Percentiles rank a stretch among this genome's conserved stretches.
Evolutionary conservation across 2,113 vertebrate species (phyloP).

Genomic region (Parotia lawesii): DNA sequence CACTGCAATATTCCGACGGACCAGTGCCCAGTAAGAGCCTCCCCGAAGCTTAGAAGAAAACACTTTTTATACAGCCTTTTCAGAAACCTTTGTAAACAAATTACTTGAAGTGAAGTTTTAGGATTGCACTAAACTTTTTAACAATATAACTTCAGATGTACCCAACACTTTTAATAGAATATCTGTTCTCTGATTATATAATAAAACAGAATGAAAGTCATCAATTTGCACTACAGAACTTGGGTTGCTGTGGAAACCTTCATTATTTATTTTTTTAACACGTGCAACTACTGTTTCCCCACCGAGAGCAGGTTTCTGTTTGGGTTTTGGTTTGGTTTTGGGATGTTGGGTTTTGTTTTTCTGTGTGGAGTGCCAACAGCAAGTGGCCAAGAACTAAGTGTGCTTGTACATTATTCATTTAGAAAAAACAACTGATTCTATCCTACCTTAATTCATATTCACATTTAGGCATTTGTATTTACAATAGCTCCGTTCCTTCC

Average conservation of each 20-base stretch:
- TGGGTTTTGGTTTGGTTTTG: background rate
- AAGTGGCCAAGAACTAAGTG: background rate
- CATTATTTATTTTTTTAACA: constrained; percentile 54
- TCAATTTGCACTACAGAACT: constrained; percentile 41
- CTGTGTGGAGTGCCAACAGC: background rate
- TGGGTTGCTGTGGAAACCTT: constrained; percentile 69
- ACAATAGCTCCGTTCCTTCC: constrained; percentile 5
- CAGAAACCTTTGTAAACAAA: background rate
- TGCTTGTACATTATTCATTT: background rate
- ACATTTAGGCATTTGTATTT: constrained; percentile 26
- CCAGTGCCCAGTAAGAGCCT: background rate
- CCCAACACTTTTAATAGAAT: constrained; percentile 35
- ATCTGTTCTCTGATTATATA: constrained; percentile 61
- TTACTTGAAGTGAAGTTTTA: background rate
- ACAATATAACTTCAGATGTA: constrained; percentile 9
- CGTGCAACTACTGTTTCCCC: background rate
- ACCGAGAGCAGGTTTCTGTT: background rate
- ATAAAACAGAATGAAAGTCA: constrained; percentile 56
- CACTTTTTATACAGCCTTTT: background rate
- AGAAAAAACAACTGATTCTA: background rate
- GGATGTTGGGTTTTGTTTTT: background rate
- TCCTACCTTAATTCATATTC: constrained; percentile 26
- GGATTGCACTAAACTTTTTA: background rate
- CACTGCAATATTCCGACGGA: background rate
- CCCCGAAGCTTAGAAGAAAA: background rate